Evolutionary conservation across 92 coral and sea anemone genomes (phyloP).

Genomic region (Heliopora coerulea): DNA sequence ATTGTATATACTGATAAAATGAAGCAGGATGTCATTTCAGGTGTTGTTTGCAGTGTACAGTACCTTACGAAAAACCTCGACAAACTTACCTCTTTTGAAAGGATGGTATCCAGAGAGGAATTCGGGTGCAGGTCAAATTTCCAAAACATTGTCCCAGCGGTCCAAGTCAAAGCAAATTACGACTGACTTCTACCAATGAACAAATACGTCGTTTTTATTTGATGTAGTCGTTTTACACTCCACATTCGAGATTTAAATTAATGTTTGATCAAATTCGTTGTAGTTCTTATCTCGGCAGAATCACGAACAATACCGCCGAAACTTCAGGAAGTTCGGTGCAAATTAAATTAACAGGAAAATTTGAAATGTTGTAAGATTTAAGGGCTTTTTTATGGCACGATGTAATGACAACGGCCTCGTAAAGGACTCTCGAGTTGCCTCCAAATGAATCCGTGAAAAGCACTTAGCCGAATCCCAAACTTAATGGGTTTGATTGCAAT

Average conservation of each 20-base stretch:
- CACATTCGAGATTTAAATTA: background rate
- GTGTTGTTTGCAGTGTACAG: conserved; percentile 10
- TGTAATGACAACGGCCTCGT: background rate
- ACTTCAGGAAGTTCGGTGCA: background rate
- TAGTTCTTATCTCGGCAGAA: background rate
- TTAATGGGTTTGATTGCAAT: conserved; percentile 2
- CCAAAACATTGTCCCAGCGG: conserved; percentile 79
- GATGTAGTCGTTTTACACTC: background rate
- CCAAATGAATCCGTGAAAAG: background rate
- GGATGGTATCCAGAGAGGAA: conserved; percentile 87
- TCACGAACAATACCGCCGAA: background rate
- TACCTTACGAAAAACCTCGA: background rate
- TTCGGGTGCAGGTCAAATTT: conserved; percentile 96
- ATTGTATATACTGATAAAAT: background rate
- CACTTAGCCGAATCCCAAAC: background rate
- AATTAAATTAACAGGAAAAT: background rate
- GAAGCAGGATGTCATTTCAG: background rate
- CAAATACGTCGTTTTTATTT: background rate
- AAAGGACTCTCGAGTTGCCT: background rate
- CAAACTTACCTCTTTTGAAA: conserved; percentile 84
- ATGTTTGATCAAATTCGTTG: background rate
- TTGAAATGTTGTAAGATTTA: background rate
- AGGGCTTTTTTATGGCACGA: background rate
- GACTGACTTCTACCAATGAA: too few relatives aligned
- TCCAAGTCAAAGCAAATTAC: too few relatives aligned